Percentiles rank a stretch among this genome's conserved stretches.
Conservation (phyloP, 2,113 vertebrate genomes). For the Xerus inauris region DNA sequence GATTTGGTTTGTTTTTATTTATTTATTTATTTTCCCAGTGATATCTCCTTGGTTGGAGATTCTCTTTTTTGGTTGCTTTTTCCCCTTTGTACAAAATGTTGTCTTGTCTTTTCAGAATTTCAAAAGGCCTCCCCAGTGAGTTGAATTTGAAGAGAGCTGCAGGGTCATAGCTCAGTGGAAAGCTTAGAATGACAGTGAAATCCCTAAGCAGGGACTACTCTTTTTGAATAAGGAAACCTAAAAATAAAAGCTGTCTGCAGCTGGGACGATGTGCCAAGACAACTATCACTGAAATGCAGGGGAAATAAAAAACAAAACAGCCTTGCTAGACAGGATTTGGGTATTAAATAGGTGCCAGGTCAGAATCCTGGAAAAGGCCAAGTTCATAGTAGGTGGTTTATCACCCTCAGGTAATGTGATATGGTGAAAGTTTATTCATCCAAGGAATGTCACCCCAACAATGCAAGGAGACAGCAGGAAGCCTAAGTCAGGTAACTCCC, state of each 20-base stretch:
- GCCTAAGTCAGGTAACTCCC: background rate
- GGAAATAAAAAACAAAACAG: slow-evolving; percentile 32
- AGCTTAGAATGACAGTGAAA: slow-evolving; percentile 72
- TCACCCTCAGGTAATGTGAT: background rate
- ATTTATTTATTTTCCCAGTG: background rate
- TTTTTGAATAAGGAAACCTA: slow-evolving; percentile 67
- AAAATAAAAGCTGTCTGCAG: slow-evolving; percentile 72
- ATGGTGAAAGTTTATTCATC: background rate
- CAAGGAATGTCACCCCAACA: background rate
- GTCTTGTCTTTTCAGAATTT: slow-evolving; percentile 76
- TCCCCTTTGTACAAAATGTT: slow-evolving; percentile 75
- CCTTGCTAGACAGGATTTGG: background rate
- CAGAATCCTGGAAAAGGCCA: background rate
- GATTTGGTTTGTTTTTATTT: background rate
- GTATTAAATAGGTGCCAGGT: slow-evolving; percentile 7
- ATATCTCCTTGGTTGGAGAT: slow-evolving; percentile 49
- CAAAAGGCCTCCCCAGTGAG: slow-evolving; percentile 73
- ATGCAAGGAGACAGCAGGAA: background rate
- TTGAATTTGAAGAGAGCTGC: slow-evolving; percentile 75
- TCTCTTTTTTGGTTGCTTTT: slow-evolving; percentile 62
- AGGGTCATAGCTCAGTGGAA: slow-evolving; percentile 64
- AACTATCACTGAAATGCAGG: slow-evolving; percentile 54
- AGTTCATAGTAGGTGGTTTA: background rate
- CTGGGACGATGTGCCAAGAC: slow-evolving; percentile 49
- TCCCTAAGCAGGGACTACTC: slow-evolving; percentile 67